Base-by-base conservation (phyloP, 2,888 invertebrate genomes). In the Ametastegia equiseti region DNA sequence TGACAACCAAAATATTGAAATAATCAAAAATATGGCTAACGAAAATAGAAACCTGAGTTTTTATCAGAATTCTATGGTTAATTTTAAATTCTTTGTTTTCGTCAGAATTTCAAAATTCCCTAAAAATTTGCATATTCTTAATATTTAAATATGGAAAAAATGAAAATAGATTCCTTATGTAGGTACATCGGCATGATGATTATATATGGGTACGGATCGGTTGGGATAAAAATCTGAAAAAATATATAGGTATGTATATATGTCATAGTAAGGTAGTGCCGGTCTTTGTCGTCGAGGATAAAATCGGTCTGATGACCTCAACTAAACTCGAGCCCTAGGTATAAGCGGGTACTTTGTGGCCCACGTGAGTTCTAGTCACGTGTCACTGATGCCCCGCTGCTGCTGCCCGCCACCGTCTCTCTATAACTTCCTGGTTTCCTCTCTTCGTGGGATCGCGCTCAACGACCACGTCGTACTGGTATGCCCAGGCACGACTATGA, bases 291-390 rank as follows among this genome's bases (percentile, higher is more conserved):
- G 11, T 30, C 30, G 60, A 30, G 27, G 30, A 60, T 60, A 15
- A 36, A 39, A 67, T 67, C 67, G 67, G 75, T 75, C 54, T 36
- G 75, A 75, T 54, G 75, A 75, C 75, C 75, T 75, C 75, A 36
- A 45, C 47, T 54, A 19, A 13, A 27, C 45, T 30, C 45, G 36
- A 47, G 30, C 47, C 47, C 47, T 42, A 4, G 6, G 71, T 71
- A 42, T n/a, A 67, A 42, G 47, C 47, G 45, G 27, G 45, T 71
- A 36, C 75, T 54, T 13, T 54, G n/a, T n/a, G 36, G 75, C 54
- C 54, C 75, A 75, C 75, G 75, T 75, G 75, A 71, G 71, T 75
- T 54, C 50, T 75, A 33, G 75, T 75, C 75, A 75, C 75, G 75
- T 75, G 75, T 54, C 54, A 33, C 54, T 7, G 54, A 36, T 54